phyloP scores from a whole-genome alignment of 2,797 vertebrate species.

The Neomorphus geoffroyi region DNA sequence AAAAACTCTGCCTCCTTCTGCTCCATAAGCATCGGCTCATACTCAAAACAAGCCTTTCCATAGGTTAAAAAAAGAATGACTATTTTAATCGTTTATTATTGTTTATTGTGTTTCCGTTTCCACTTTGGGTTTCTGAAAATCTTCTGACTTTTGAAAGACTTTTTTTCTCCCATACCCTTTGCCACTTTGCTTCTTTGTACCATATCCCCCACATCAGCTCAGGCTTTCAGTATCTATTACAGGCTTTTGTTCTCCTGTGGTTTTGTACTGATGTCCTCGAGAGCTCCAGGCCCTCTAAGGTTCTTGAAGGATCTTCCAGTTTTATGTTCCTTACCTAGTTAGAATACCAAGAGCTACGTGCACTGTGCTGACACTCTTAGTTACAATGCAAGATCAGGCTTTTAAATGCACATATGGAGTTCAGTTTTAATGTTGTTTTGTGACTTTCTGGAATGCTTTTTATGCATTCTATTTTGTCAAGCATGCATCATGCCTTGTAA shows the following conservation, averaged over 20 bases:
- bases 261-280: not conserved
- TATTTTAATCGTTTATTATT: not conserved
- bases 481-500: not conserved
- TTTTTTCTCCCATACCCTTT: not conserved
- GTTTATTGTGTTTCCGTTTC: not conserved
- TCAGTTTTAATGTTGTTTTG: not conserved
- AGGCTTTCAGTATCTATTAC: not conserved
- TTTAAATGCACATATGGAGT: rapidly evolving
- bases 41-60: not conserved
- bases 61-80: not conserved
- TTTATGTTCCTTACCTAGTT: not conserved
- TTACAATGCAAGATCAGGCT: not conserved
- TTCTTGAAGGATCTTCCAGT: not conserved
- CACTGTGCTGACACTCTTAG: not conserved
- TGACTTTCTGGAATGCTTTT: not conserved
- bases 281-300: not conserved
- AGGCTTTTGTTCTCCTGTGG: not conserved
- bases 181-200: not conserved
- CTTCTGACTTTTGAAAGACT: not conserved
- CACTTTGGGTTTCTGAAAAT: not conserved
- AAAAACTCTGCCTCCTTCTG: not conserved
- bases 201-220: not conserved
- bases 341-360: not conserved
- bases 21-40: not conserved
- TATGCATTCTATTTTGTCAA: not conserved